Evolutionary conservation across 2,113 vertebrate genomes (phyloP).

Genomic region (Lamprotornis superbus): DNA sequence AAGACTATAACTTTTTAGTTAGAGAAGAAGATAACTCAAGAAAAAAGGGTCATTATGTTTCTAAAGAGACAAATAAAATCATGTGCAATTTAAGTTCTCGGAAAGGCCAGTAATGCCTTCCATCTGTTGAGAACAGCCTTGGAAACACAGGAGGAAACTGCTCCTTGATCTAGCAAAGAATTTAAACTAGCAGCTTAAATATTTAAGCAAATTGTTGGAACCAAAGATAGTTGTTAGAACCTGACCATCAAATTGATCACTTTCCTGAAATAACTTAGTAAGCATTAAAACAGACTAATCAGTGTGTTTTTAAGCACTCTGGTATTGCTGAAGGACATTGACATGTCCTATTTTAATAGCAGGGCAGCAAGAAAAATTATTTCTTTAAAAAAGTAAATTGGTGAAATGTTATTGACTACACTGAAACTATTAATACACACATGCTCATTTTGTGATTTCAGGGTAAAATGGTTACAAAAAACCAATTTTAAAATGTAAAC

Average conservation of each 20-base stretch:
- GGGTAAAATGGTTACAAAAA: neutral
- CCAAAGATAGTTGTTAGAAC: neutral
- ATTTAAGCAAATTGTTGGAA: slow-evolving; percentile 4
- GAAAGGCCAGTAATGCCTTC: slow-evolving; percentile 41
- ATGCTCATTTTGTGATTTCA: neutral
- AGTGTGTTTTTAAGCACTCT: neutral
- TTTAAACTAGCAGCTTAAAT: neutral
- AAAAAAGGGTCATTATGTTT: slow-evolving; percentile 18
- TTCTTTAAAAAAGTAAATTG: neutral
- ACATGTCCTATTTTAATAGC: neutral
- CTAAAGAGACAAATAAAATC: slow-evolving; percentile 55
- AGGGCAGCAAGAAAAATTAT: neutral
- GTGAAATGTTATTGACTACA: neutral
- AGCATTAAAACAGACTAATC: neutral
- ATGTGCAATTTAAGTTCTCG: slow-evolving; percentile 28
- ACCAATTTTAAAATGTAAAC: neutral
- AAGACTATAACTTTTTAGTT: slow-evolving; percentile 29
- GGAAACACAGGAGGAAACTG: neutral
- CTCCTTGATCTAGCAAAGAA: neutral
- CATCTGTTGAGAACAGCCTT: slow-evolving; percentile 18
- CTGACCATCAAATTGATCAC: neutral
- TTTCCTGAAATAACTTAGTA: neutral
- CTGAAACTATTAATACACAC: neutral
- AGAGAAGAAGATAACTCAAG: slow-evolving; percentile 16
- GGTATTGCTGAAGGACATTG: neutral